phyloP scores from a whole-genome alignment of 1,140 invertebrate species.

The Eurytemora carolleeae region DNA sequence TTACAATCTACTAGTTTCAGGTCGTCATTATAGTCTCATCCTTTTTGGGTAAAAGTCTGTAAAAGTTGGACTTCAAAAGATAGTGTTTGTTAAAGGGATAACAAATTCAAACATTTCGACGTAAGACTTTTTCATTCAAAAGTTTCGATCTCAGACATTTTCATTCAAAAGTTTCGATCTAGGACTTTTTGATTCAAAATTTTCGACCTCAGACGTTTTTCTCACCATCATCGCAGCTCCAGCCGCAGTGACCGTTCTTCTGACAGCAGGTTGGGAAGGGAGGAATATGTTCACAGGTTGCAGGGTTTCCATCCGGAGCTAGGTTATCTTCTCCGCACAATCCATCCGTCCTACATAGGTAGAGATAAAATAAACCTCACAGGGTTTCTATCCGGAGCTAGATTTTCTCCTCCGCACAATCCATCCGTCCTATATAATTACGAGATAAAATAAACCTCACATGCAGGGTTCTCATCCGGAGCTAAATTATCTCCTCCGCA shows the following conservation, averaged over 20 bases:
- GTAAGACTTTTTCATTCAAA: too few species aligned
- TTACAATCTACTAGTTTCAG: too few species aligned
- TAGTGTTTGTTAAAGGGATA: too few species aligned
- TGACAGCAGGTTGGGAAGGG: conserved; percentile 15
- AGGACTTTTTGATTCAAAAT: too few species aligned
- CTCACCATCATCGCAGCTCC: conserved; percentile 12
- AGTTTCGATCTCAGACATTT: too few species aligned
- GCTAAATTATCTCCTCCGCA: conserved; percentile 8
- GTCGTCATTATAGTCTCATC: too few species aligned
- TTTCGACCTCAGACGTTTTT: too few species aligned
- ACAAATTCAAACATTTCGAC: too few species aligned
- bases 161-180: too few species aligned
- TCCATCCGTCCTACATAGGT: conserved; percentile 5
- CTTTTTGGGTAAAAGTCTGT: too few species aligned
- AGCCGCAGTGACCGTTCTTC: conserved; percentile 14
- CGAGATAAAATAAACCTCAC: conserved; percentile 4
- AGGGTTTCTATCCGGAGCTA: conserved; percentile 5
- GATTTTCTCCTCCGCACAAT: conserved; percentile 5
- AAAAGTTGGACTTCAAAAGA: too few species aligned
- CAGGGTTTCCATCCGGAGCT: conserved; percentile 9
- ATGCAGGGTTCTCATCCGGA: conserved; percentile 9
- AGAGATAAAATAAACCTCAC: too few species aligned
- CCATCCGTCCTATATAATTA: conserved; percentile 7
- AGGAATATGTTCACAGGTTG: conserved; percentile 8
- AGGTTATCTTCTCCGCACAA: conserved; percentile 5